phyloP scores from a whole-genome alignment of 2,797 vertebrate genomes.

The Apodemus agrarius region DNA sequence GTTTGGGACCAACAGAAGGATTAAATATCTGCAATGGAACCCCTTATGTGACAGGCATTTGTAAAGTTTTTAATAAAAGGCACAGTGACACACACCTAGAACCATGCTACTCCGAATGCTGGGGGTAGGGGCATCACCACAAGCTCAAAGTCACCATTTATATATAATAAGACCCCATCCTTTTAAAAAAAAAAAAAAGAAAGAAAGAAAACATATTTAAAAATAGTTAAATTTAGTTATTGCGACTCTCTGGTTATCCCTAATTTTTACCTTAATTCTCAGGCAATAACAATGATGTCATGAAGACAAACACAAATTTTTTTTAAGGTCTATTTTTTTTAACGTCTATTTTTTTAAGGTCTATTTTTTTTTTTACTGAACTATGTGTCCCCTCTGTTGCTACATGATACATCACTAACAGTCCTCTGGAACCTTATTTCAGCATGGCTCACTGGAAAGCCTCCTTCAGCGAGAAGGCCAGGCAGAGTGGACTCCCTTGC shows the following conservation, averaged over 20 bases:
- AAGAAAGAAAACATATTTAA: no score
- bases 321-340: neutral
- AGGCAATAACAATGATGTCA: neutral
- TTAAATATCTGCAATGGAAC: neutral
- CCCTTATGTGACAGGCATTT: neutral
- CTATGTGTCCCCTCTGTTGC: neutral
- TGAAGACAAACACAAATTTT: neutral
- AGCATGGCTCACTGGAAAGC: neutral
- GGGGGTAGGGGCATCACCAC: no score
- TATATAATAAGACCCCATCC: neutral
- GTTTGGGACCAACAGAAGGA: neutral
- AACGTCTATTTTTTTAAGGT: neutral
- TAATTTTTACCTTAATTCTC: neutral
- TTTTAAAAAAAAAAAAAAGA: no score
- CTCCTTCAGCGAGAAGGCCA: neutral
- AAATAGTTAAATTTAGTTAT: constrained; percentile 19
- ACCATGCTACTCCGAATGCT: neutral
- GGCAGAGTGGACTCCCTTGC: neutral
- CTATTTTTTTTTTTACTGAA: neutral
- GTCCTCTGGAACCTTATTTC: neutral
- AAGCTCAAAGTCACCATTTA: neutral
- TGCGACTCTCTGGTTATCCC: neutral
- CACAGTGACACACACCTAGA: neutral
- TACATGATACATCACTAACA: neutral
- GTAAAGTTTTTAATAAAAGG: neutral